A percentile compares a stretch with the other conserved stretches of the same genome.
Conservation (phyloP, 2,888 invertebrate species). For the Aspidiotus destructor region DNA sequence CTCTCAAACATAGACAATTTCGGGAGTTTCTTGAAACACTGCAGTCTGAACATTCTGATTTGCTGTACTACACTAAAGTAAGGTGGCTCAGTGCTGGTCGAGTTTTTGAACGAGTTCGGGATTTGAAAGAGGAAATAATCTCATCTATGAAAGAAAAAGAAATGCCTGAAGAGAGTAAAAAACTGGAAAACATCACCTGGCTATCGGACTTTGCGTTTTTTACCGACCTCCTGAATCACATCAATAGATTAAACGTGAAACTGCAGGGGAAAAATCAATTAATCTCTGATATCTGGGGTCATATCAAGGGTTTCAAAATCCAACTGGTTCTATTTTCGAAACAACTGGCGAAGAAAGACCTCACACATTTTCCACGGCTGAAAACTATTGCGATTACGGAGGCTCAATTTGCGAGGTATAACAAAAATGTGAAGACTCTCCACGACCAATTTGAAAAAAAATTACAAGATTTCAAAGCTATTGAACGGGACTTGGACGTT, state of each 20-base stretch:
- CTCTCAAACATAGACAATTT: constrained; percentile 35
- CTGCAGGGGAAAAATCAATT: constrained; percentile 34
- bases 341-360: constrained; percentile 16
- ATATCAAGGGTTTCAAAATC: constrained; percentile 4
- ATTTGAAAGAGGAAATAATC: constrained; percentile 25
- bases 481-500: constrained; percentile 4
- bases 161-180: constrained; percentile 18
- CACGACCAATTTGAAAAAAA: not conserved
- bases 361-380: constrained; percentile 34
- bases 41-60: constrained; percentile 32
- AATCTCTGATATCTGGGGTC: constrained; percentile 25
- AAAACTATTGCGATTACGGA: constrained; percentile 32
- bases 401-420: constrained; percentile 28
- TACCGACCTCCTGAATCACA: constrained; percentile 34
- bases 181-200: constrained; percentile 24
- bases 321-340: not conserved
- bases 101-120: constrained; percentile 33
- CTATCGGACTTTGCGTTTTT: constrained; percentile 35
- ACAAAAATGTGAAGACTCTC: constrained; percentile 20
- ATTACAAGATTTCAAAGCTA: not conserved
- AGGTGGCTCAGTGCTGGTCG: constrained; percentile 33
- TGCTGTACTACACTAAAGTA: constrained; percentile 30
- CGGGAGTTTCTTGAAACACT: constrained; percentile 29
- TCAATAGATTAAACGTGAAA: constrained; percentile 34
- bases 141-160: constrained; percentile 27